Conservation (phyloP, 2,797 vertebrate genomes). For the Myotis myotis region DNA sequence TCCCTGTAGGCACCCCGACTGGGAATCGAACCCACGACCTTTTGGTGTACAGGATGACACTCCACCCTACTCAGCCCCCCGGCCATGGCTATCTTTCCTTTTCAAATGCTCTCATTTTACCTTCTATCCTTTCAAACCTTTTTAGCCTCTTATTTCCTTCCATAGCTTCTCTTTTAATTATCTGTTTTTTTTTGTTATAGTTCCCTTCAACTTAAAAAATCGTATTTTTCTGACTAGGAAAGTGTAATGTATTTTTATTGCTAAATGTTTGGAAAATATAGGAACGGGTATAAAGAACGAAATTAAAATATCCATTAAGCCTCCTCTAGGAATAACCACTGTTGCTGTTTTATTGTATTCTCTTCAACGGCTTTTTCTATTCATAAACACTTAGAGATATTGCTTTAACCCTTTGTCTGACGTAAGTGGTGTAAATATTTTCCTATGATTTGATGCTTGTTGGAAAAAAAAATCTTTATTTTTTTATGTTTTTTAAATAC, state of each 20-base stretch:
- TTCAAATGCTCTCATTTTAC: neutral
- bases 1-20: neutral
- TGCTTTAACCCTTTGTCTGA: conserved; percentile 6
- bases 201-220: conserved; percentile 30
- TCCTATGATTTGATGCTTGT: neutral
- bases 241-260: conserved; percentile 23
- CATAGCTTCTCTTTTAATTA: conserved; percentile 6
- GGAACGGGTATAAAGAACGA: conserved; percentile 36
- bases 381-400: neutral
- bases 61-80: neutral
- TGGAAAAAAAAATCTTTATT: neutral
- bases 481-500: neutral
- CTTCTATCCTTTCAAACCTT: neutral
- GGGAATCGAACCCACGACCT: neutral
- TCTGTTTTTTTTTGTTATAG: conserved; percentile 39
- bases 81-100: neutral
- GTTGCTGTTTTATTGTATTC: neutral
- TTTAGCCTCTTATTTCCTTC: conserved; percentile 1
- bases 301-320: conserved; percentile 50
- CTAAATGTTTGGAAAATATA: conserved; percentile 30
- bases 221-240: conserved; percentile 9
- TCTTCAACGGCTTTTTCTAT: neutral
- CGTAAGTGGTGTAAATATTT: neutral
- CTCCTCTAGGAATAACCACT: neutral
- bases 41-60: neutral